Percentiles rank a stretch among this genome's conserved stretches.
Conservation (phyloP, 37 sponge, comb jelly and placozoan species). For the Halichondria panicea region DNA sequence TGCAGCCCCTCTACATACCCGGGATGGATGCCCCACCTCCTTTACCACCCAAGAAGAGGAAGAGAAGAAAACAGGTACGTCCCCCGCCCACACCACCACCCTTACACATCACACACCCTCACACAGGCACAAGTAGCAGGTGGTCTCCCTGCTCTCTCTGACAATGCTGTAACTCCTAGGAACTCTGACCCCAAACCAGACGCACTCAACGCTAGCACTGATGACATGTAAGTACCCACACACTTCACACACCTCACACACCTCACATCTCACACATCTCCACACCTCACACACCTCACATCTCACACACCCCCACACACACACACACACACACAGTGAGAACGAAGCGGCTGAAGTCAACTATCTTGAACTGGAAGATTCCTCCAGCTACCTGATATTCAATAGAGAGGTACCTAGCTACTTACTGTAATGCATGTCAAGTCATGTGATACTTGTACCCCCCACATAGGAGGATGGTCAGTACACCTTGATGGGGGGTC, state of each 20-base stretch:
- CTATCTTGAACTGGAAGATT: slow-evolving; percentile 64
- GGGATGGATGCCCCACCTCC: slow-evolving; percentile 61
- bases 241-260: background rate
- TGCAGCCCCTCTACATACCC: slow-evolving; percentile 53
- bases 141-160: background rate
- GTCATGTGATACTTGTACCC: background rate
- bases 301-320: background rate
- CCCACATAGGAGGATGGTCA: slow-evolving; percentile 58
- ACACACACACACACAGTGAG: too few relatives aligned
- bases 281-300: background rate
- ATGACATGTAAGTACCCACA: background rate
- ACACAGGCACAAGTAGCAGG: background rate
- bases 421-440: background rate
- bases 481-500: slow-evolving; percentile 78
- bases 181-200: background rate
- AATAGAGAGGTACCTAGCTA: slow-evolving; percentile 62
- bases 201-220: background rate
- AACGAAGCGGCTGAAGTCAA: slow-evolving; percentile 40
- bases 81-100: background rate
- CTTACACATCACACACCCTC: slow-evolving; percentile 8
- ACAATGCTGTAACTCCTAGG: background rate
- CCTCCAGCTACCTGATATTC: slow-evolving; percentile 62
- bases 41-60: slow-evolving; percentile 61
- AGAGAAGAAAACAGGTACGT: slow-evolving; percentile 16
- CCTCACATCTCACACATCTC: background rate